Conservation (phyloP, 1,140 invertebrate genomes). For the Metaphire vulgaris region DNA sequence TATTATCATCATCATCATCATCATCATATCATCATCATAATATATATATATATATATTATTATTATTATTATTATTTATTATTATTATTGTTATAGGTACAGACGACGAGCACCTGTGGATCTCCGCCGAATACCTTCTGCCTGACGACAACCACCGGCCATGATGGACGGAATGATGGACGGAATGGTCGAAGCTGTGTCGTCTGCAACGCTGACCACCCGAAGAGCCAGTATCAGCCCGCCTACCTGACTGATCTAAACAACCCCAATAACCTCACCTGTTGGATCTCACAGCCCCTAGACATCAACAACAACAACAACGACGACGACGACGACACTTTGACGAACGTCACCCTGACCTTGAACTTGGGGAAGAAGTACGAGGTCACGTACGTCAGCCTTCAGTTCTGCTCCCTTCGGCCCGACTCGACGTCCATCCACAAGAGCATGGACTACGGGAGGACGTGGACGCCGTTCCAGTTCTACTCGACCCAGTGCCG, state of each 20-base stretch:
- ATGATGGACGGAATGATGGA: constrained; percentile 41
- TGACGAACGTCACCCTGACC: constrained; percentile 47
- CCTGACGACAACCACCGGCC: constrained; percentile 41
- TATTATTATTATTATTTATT: no score
- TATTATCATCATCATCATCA: no score
- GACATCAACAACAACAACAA: constrained; percentile 47
- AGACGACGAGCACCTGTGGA: constrained; percentile 85
- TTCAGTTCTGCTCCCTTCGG: constrained; percentile 87
- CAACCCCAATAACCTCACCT: constrained; percentile 74
- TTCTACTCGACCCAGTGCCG: constrained; percentile 51
- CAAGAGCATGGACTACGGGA: constrained; percentile 64
- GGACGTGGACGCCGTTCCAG: constrained; percentile 52
- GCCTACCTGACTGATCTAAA: constrained; percentile 86
- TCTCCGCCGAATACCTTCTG: constrained; percentile 44
- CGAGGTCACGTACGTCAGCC: constrained; percentile 89
- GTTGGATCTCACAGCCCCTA: constrained; percentile 73
- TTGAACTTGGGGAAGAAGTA: constrained; percentile 74
- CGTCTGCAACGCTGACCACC: constrained; percentile 75
- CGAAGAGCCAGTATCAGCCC: constrained; percentile 68
- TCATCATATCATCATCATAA: no score
- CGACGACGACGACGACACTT: constrained; percentile 45
- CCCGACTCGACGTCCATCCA: constrained; percentile 94
- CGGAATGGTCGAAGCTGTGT: constrained; percentile 67
- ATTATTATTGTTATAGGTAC: no score
- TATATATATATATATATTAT: no score